Base-by-base conservation (phyloP, 2,888 invertebrate genomes). In the Agapetus fuscipes region DNA sequence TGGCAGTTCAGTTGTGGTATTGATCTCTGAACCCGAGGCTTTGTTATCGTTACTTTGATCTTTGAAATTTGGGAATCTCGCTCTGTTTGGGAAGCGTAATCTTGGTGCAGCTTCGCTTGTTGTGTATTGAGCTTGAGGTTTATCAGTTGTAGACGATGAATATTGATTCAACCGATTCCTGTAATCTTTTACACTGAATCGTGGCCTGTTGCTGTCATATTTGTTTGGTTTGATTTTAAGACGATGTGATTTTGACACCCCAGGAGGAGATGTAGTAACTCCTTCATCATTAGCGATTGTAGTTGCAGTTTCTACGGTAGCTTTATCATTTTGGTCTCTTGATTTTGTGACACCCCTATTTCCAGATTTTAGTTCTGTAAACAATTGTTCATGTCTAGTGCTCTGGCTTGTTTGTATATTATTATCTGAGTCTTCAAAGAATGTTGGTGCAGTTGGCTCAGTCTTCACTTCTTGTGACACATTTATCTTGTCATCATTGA, bases 141-240 rank as follows among this genome's bases (percentile, higher is more conserved):
- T 20, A 9, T 20, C 20, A 14, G 65, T 62, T 34, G 62, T 62
- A 5, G 74, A 70, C 0, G 75, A 71, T 1, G 72, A 70, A 39
- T 57, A 56, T 43, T 60, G 59, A 50, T 72, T 76, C 34, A 81
- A 56, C 43, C 80, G 65, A 49, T 72, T 80, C 53, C 78, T 76
- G 55, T 83, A 83, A 48, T 84, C 83, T 58, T 83, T 83, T 3
- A 84, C 77, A 53, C 83, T 85, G 56, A 84, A 84, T 48, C 79
- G 66, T 2, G 83, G 83, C 35, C 84, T 64, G 34, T 78, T 78
- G 26, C 69, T 72, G 39, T 74, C 63, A 45, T 67, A 75, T 56
- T 75, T 79, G 50, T 64, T 71, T 41, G 54, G 66, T 44, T 66
- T 71, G 24, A 57, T 55, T 54, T 61, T 61, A 7, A 62, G 64